These are phyloP conservation scores for Pipra filicauda DNA, from an alignment of 2,113 vertebrate genomes.

Conservation along the genomic window DNA sequence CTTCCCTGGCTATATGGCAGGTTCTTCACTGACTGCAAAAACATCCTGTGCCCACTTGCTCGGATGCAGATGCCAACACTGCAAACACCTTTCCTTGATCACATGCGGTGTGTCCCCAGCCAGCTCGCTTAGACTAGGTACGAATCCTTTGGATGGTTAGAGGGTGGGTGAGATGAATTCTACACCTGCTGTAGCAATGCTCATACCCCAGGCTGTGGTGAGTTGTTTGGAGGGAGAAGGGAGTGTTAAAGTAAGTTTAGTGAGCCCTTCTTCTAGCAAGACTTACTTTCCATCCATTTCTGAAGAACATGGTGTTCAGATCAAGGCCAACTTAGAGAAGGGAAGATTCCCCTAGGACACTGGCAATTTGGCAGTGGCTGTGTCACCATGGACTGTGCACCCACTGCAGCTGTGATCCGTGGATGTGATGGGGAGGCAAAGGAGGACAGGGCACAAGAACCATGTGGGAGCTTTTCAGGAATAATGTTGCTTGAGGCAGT, in stretches of 20 bases:
- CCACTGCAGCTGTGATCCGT: rapidly evolving
- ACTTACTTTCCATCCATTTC: background rate
- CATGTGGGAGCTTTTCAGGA: background rate
- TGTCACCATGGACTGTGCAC: background rate
- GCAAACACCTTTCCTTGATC: background rate
- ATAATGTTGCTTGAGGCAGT: background rate
- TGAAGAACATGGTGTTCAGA: background rate
- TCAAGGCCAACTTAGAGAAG: background rate
- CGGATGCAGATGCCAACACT: background rate
- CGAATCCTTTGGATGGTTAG: rapidly evolving
- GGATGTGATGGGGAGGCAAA: background rate
- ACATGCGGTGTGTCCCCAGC: background rate
- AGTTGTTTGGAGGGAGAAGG: background rate
- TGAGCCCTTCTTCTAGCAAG: background rate
- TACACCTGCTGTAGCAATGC: background rate
- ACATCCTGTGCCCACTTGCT: rapidly evolving
- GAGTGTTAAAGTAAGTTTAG: background rate
- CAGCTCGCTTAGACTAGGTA: background rate
- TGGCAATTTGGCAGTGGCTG: background rate
- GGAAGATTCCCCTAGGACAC: background rate
- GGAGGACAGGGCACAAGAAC: background rate
- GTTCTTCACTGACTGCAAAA: background rate
- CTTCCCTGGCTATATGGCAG: background rate
- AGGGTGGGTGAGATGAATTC: background rate
- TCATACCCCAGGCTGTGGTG: background rate